Percentiles rank a stretch among this genome's conserved stretches.
Evolutionary conservation across 2,797 vertebrate genomes (phyloP).

Genomic region (Mergus octosetaceus): DNA sequence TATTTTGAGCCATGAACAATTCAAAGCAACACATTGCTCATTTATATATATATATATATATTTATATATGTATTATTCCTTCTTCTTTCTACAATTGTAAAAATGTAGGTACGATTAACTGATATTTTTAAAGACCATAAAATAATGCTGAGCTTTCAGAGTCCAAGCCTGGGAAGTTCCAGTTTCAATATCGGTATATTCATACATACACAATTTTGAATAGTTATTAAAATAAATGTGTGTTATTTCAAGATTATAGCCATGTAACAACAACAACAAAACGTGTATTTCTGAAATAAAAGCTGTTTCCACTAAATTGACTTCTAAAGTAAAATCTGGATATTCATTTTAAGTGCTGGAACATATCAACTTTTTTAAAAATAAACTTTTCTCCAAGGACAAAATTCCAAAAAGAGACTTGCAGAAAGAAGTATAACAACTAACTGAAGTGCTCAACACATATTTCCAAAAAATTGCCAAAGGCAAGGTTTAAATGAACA

Average conservation of each 20-base stretch:
- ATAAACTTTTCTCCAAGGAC: not conserved
- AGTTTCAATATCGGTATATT: not conserved
- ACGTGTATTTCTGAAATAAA: not conserved
- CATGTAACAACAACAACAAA: not conserved
- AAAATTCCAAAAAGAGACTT: not conserved
- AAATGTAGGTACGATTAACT: not conserved
- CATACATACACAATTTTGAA: not conserved
- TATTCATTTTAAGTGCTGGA: not conserved
- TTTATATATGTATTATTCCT: too few species aligned
- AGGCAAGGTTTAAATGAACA: conserved; percentile 47
- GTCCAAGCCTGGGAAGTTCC: not conserved
- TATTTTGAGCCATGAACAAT: not conserved
- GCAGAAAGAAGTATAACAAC: not conserved
- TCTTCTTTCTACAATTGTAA: not conserved
- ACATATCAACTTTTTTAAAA: not conserved
- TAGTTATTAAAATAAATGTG: not conserved
- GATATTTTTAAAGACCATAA: not conserved
- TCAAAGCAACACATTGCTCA: not conserved
- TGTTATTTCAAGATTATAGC: not conserved
- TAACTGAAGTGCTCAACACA: not conserved
- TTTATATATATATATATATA: too few species aligned
- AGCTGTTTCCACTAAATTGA: not conserved
- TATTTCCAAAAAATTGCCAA: conserved; percentile 38
- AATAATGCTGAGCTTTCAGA: not conserved
- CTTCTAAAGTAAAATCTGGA: not conserved